Conservation (phyloP, 2,113 vertebrate species). For the Passer montanus region DNA sequence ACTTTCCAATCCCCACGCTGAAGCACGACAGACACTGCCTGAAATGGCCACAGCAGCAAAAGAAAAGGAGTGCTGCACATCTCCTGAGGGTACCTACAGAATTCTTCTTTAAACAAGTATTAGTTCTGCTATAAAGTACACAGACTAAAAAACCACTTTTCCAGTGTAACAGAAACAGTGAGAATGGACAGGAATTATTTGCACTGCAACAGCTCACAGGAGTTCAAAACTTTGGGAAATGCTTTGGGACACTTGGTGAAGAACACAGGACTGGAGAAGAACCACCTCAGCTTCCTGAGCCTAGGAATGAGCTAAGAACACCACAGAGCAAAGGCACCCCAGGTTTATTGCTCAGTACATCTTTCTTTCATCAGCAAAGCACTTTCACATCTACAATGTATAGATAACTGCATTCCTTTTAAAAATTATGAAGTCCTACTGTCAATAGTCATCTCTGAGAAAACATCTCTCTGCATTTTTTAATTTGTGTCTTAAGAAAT, state of each 20-base stretch:
- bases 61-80: background rate
- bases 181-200: background rate
- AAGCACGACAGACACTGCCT: background rate
- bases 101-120: fast-evolving
- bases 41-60: background rate
- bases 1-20: fast-evolving
- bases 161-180: background rate
- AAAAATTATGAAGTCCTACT: background rate
- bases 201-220: background rate
- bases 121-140: background rate
- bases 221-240: background rate
- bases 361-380: background rate
- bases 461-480: background rate
- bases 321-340: background rate
- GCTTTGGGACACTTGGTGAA: background rate
- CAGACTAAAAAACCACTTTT: background rate
- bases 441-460: background rate
- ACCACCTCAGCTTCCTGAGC: background rate
- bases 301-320: background rate
- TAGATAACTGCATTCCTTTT: fast-evolving
- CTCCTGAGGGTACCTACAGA: fast-evolving
- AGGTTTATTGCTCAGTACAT: background rate
- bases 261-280: background rate
- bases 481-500: background rate
- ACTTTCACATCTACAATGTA: background rate